Conservation (phyloP, 2,888 invertebrate genomes). For the Cetonia aurata region DNA sequence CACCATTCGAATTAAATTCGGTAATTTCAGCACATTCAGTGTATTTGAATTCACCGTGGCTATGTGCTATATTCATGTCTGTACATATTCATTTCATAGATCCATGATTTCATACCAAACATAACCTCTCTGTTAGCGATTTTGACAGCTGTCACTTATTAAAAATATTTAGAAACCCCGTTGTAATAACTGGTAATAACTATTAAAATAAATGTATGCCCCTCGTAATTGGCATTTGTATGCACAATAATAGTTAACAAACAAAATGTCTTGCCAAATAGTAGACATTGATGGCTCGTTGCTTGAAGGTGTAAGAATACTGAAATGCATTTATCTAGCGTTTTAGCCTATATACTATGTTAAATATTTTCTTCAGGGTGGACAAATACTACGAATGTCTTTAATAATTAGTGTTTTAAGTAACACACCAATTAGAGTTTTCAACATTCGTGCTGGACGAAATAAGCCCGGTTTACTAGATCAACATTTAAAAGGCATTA, state of each 20-base stretch:
- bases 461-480: slow-evolving; percentile 86
- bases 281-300: slow-evolving; percentile 82
- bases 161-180: no score
- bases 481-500: slow-evolving; percentile 82
- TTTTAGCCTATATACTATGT: slow-evolving; percentile 2
- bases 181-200: no score
- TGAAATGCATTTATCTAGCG: background rate
- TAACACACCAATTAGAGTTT: slow-evolving; percentile 78
- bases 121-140: no score
- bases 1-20: no score
- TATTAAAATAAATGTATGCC: no score
- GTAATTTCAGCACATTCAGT: no score
- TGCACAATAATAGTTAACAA: background rate
- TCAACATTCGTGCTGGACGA: slow-evolving; percentile 85
- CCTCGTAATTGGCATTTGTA: background rate
- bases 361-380: slow-evolving; percentile 74
- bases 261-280: slow-evolving; percentile 54
- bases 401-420: slow-evolving; percentile 83
- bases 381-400: slow-evolving; percentile 89
- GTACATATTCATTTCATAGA: no score
- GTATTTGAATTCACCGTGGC: no score
- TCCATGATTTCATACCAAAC: no score
- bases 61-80: no score
- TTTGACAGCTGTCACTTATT: no score
- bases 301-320: slow-evolving; percentile 79